A percentile compares a stretch with the other conserved stretches of the same genome.
These are phyloP conservation scores for Nyctibius bracteatus DNA, from an alignment of 2,113 vertebrate species.

Conservation along the genomic window DNA sequence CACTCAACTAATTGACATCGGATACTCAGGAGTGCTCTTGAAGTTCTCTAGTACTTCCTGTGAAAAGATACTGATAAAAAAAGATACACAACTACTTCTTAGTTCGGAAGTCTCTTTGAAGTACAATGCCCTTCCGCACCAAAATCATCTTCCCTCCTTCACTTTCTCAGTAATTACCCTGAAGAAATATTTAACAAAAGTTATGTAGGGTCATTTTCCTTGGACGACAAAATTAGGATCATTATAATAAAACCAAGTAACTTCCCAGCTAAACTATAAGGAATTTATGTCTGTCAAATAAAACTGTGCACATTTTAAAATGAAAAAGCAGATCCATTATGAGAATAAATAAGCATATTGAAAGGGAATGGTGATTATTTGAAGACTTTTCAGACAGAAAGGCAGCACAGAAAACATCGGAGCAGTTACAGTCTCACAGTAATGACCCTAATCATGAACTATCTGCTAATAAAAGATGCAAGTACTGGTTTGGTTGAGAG, in stretches of 20 bases:
- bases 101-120: not conserved
- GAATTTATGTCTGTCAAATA: not conserved
- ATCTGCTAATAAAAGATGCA: not conserved
- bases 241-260: not conserved
- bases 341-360: not conserved
- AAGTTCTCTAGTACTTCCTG: not conserved
- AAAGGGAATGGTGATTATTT: not conserved
- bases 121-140: not conserved
- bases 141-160: not conserved
- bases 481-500: not conserved
- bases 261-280: not conserved
- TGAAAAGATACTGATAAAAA: not conserved
- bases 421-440: not conserved
- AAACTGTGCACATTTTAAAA: not conserved
- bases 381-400: not conserved
- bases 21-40: not conserved
- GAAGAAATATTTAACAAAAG: not conserved
- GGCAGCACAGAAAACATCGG: not conserved
- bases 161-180: not conserved
- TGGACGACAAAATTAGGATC: not conserved
- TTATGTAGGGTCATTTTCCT: not conserved
- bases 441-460: not conserved
- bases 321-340: not conserved
- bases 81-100: not conserved
- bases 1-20: rapidly evolving